Percentiles rank a stretch among this genome's conserved stretches.
Conservation (phyloP, 2,888 invertebrate genomes). For the Halictus ligatus region DNA sequence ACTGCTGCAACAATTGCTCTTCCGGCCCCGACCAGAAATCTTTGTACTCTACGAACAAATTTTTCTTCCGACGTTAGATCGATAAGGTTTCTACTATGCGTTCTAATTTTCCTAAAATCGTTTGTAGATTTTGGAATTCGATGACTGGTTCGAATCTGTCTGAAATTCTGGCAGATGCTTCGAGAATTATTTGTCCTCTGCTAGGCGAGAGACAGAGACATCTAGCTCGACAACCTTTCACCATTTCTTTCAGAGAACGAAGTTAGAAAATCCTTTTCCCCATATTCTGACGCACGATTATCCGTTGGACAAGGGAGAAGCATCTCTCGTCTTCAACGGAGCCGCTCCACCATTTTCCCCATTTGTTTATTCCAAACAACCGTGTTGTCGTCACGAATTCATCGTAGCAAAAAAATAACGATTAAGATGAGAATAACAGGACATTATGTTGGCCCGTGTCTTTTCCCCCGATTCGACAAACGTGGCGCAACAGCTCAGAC, state of each 20-base stretch:
- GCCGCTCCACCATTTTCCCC: no score
- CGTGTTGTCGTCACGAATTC: no score
- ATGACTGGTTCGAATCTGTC: not conserved
- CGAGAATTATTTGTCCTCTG: not conserved
- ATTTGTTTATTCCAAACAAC: no score
- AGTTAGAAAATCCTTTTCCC: no score
- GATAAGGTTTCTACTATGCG: no score
- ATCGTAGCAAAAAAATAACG: not conserved
- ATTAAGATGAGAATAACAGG: not conserved
- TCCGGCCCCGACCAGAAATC: not conserved
- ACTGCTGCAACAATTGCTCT: not conserved
- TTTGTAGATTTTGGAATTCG: no score
- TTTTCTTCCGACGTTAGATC: not conserved
- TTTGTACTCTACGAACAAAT: not conserved
- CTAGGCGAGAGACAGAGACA: no score
- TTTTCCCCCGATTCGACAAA: not conserved
- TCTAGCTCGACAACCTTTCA: no score
- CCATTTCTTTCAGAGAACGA: no score
- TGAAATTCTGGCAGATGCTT: not conserved
- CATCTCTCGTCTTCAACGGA: not conserved
- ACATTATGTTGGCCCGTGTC: not conserved
- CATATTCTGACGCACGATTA: not conserved
- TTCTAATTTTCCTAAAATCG: not conserved
- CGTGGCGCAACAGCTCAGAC: not conserved
- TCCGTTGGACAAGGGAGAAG: no score